Evolutionary conservation across 2,113 vertebrate genomes (phyloP), one percentile per base, ranked within the genome.

Genomic region (Phalacrocorax carbo): DNA sequence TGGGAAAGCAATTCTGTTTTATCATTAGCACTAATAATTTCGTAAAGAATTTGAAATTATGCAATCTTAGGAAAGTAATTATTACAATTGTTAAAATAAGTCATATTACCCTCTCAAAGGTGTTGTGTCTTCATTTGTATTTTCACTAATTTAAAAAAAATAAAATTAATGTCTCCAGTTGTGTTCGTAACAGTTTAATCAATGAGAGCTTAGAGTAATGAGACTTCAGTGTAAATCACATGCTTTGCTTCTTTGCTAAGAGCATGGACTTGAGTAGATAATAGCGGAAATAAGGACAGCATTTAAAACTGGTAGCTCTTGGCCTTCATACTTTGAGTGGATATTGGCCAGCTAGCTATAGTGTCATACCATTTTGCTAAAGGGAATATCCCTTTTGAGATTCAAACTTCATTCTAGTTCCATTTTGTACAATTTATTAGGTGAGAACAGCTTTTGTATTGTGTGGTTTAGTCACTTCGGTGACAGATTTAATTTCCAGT

Each of bases 401-500:
- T 79, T 90, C 78, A 94, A 92, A 85, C 72, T 68, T 95, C 64
- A 88, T 92, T 94, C 69, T 36, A 82, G 38, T 76, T 82, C 64
- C 54, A 76, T 87, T 95, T 81, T 34, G 19, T 87, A 80, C 65
- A 64, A 88, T 94, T 97, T 89, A 93, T 95, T 95, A 94, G 72
- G 57, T 51, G 58, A 79, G 58, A 94, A 96, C 16, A 94, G 90
- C 65, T 94, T 97, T 92, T 92, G 62, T 82, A 80, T 85, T 88
- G 58, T 44, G 79, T 66, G 82, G 51, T 17, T 94, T 77, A 87
- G 72, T 70, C 93, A 93, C 75, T 96, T 72, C 36, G 88, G 23
- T 80, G 96, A 96, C 88, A 94, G 92, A 94, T 97, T 96, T 96
- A 94, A 98, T 95, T 97, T 97, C 91, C 90, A 93, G 79, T 96